These are phyloP conservation scores for Percina caprodes DNA, from an alignment of 2,113 vertebrate genomes.

Conservation along the genomic window DNA sequence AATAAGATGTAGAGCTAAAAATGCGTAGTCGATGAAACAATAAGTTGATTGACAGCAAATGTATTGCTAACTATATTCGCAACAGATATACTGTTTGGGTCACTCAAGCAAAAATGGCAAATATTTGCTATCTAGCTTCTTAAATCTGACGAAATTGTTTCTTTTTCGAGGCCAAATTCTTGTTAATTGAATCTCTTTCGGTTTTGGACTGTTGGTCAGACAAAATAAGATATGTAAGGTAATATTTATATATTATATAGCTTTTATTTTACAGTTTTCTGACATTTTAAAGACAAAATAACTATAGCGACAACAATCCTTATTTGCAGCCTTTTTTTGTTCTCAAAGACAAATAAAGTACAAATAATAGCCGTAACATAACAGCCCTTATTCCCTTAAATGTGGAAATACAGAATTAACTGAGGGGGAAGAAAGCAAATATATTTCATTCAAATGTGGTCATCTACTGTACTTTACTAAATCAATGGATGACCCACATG, in stretches of 20 bases:
- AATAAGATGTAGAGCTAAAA: background rate
- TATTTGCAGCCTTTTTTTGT: background rate
- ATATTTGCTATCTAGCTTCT: background rate
- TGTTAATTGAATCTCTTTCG: background rate
- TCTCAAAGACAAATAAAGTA: conserved; percentile 4
- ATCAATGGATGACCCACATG: conserved; percentile 30
- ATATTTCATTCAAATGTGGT: conserved; percentile 27
- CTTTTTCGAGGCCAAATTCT: background rate
- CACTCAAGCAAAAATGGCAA: background rate
- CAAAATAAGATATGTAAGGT: background rate
- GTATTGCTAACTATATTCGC: background rate
- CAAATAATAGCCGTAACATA: conserved; percentile 7
- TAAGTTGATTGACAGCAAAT: background rate
- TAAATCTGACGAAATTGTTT: background rate
- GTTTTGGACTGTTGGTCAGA: background rate
- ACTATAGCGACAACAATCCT: background rate
- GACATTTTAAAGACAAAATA: background rate
- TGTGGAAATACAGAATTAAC: conserved; percentile 9
- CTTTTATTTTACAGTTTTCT: background rate
- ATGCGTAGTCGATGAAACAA: background rate
- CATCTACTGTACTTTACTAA: conserved; percentile 40
- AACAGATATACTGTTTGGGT: background rate
- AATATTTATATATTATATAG: background rate
- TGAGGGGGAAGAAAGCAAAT: background rate
- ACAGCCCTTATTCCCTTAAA: conserved; percentile 1